A percentile compares a stretch with the other conserved stretches of the same genome.
These are phyloP conservation scores for Mormyrus lacerda DNA, from an alignment of 2,113 vertebrate species.

Conservation along the genomic window DNA sequence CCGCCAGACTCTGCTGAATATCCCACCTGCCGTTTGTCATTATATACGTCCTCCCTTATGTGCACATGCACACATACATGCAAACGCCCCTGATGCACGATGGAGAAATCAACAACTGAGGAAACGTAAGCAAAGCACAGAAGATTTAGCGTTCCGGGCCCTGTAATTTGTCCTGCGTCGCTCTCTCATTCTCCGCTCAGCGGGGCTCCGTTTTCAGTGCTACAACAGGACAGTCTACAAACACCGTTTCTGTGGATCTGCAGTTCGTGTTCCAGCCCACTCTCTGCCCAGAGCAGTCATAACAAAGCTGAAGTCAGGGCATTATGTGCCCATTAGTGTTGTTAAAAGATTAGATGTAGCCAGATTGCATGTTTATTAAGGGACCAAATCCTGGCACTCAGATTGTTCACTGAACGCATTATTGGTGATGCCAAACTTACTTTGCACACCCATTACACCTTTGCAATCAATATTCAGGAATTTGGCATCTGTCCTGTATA, in stretches of 20 bases:
- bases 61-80: constrained; percentile 15
- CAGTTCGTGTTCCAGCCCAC: constrained; percentile 30
- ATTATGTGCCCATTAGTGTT: constrained; percentile 19
- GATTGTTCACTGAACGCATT: not conserved
- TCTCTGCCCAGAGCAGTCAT: constrained; percentile 29
- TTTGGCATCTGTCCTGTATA: not conserved
- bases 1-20: not conserved
- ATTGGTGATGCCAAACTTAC: not conserved
- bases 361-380: not conserved
- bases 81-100: constrained; percentile 23
- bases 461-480: not conserved
- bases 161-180: not conserved
- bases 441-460: not conserved
- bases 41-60: not conserved
- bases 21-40: not conserved
- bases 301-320: constrained; percentile 24
- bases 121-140: constrained; percentile 31
- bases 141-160: constrained; percentile 9
- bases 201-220: constrained; percentile 24
- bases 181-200: not conserved
- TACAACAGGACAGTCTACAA: not conserved
- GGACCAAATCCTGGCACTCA: no score
- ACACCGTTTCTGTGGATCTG: constrained; percentile 8
- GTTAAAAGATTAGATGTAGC: constrained; percentile 8
- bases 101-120: constrained; percentile 31